Percentiles rank a stretch among this genome's conserved stretches.
Conservation (phyloP, 2,888 invertebrate genomes). For the Cosmorhoe ocellata region DNA sequence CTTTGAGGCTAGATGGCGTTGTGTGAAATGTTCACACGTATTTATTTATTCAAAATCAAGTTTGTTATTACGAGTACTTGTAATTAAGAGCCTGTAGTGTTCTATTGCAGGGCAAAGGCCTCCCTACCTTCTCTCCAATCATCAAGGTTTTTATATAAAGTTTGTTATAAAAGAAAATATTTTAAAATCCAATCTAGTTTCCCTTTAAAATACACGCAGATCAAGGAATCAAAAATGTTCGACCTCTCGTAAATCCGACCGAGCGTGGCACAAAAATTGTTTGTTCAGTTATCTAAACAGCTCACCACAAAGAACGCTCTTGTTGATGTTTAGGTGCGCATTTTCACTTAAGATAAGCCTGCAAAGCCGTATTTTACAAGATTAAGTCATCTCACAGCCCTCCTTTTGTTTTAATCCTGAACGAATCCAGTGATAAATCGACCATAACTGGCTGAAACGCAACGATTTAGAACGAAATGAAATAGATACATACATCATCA, state of each 20-base stretch:
- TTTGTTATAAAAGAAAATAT: too few relatives aligned
- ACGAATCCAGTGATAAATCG: conserved; percentile 55
- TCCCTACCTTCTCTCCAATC: too few relatives aligned
- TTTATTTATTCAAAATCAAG: too few relatives aligned
- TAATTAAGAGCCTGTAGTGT: too few relatives aligned
- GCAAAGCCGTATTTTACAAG: conserved; percentile 57
- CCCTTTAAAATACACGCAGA: not conserved
- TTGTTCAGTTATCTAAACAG: conserved; percentile 40
- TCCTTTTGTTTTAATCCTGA: conserved; percentile 57
- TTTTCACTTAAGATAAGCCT: conserved; percentile 62
- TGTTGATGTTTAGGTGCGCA: conserved; percentile 53
- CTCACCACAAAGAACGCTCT: conserved; percentile 40
- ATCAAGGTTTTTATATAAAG: too few relatives aligned
- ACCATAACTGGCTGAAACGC: conserved; percentile 41
- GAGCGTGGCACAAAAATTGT: conserved; percentile 37
- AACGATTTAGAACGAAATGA: conserved; percentile 32
- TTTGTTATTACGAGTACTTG: too few relatives aligned
- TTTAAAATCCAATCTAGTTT: not conserved
- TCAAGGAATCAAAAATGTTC: conserved; percentile 11
- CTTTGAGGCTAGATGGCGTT: too few relatives aligned
- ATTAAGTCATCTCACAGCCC: conserved; percentile 52
- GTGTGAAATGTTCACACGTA: too few relatives aligned
- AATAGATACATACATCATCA: not conserved
- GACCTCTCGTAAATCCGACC: conserved; percentile 20
- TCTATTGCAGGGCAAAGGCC: too few relatives aligned